These are phyloP conservation scores for Brachirus orientalis DNA, from an alignment of 2,113 vertebrate genomes.

Conservation along the genomic window DNA sequence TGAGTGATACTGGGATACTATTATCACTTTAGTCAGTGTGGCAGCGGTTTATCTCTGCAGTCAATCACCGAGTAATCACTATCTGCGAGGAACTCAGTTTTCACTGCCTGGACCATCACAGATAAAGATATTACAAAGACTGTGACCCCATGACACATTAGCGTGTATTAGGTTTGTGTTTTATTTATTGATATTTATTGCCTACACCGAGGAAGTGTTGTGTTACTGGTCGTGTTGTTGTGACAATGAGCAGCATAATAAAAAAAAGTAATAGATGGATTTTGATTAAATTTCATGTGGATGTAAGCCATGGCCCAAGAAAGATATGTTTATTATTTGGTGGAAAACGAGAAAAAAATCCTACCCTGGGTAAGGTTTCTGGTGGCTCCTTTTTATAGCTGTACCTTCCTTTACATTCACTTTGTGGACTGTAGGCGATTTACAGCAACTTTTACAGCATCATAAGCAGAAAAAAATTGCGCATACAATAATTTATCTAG, in stretches of 20 bases:
- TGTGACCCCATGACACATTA: not conserved
- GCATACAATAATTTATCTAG: no score
- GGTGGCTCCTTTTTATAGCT: not conserved
- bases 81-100: conserved; percentile 40
- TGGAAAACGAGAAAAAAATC: no score
- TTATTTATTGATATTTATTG: not conserved
- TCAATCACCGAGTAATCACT: conserved; percentile 51
- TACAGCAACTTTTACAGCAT: no score
- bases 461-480: no score
- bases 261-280: no score
- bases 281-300: no score
- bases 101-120: not conserved
- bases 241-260: no score
- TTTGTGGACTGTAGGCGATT: no score
- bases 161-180: not conserved
- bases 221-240: not conserved
- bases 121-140: conserved; percentile 31
- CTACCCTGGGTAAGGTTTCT: no score
- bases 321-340: not conserved
- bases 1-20: conserved; percentile 36
- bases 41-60: conserved; percentile 59
- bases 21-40: conserved; percentile 46
- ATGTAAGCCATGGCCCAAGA: not conserved
- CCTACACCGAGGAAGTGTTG: not conserved
- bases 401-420: no score